Percentiles rank a stretch among this genome's conserved stretches.
Evolutionary conservation across 2,888 invertebrate genomes (phyloP).

Genomic region (Epinotia nisella): DNA sequence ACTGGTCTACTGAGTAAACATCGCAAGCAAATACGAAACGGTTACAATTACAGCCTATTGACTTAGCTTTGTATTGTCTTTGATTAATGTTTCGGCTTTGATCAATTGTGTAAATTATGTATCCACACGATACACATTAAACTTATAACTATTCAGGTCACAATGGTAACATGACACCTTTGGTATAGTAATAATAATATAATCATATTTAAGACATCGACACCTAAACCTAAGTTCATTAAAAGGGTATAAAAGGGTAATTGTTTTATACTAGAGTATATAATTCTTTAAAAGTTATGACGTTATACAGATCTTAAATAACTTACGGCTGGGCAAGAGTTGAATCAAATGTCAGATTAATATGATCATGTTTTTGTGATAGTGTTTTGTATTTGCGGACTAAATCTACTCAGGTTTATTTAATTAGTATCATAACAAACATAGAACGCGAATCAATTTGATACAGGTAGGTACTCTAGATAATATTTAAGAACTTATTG

Average conservation of each 20-base stretch:
- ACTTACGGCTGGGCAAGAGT: slow-evolving; percentile 9
- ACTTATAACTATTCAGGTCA: slow-evolving; percentile 55
- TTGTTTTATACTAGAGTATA: slow-evolving; percentile 12
- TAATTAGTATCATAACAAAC: neutral
- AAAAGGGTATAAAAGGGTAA: slow-evolving; percentile 29
- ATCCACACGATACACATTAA: slow-evolving; percentile 39
- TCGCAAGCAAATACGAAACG: neutral
- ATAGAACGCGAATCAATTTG: neutral
- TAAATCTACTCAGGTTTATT: neutral
- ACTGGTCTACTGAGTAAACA: neutral
- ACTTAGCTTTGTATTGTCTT: slow-evolving; percentile 31
- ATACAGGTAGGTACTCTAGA: neutral
- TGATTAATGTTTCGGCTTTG: slow-evolving; percentile 14
- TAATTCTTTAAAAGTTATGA: slow-evolving; percentile 14
- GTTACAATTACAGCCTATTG: slow-evolving; percentile 12
- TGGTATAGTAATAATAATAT: slow-evolving; percentile 32
- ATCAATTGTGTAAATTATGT: slow-evolving; percentile 8
- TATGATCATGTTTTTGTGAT: slow-evolving; percentile 1
- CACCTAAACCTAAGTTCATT: slow-evolving; percentile 21
- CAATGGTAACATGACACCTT: slow-evolving; percentile 49
- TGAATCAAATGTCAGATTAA: slow-evolving; percentile 5
- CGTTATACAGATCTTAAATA: slow-evolving; percentile 3
- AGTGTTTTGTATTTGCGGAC: neutral
- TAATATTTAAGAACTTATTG: neutral
- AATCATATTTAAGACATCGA: slow-evolving; percentile 14